Percentiles rank a stretch among this genome's conserved stretches.
Conservation (phyloP, 2,113 vertebrate species). For the Hyaena hyaena region DNA sequence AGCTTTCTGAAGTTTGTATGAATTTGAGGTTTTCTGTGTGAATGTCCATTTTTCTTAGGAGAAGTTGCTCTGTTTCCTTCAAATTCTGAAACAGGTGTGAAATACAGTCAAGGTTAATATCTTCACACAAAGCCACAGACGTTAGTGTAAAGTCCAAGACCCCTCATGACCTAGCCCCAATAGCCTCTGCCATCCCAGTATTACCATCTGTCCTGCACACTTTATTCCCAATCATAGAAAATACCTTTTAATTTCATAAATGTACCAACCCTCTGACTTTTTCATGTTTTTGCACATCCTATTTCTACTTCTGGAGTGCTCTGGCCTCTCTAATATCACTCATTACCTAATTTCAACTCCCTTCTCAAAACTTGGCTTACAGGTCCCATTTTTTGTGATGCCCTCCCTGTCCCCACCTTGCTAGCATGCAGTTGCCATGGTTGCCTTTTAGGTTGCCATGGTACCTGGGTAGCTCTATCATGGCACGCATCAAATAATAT, state of each 20-base stretch:
- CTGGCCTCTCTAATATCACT: not conserved
- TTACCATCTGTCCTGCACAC: not conserved
- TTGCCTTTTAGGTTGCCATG: not conserved
- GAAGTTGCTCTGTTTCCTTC: not conserved
- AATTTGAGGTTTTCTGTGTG: not conserved
- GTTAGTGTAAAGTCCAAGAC: not conserved
- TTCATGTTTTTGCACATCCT: not conserved
- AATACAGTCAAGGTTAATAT: not conserved
- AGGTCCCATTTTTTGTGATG: not conserved
- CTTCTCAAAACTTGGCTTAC: not conserved
- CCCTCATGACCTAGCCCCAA: not conserved
- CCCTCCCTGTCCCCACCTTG: not conserved
- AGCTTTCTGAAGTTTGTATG: not conserved
- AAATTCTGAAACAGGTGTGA: not conserved
- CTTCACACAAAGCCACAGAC: not conserved
- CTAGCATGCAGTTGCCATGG: not conserved
- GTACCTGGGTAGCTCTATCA: not conserved
- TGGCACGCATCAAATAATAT: not conserved
- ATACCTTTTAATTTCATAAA: not conserved
- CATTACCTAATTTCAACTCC: not conserved
- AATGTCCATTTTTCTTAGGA: not conserved
- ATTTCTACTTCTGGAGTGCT: not conserved
- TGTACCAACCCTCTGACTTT: not conserved
- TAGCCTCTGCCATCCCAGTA: fast-evolving
- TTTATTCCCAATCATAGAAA: not conserved